Conservation (phyloP, 2,888 invertebrate species). For the Sphaerophoria rueppellii region DNA sequence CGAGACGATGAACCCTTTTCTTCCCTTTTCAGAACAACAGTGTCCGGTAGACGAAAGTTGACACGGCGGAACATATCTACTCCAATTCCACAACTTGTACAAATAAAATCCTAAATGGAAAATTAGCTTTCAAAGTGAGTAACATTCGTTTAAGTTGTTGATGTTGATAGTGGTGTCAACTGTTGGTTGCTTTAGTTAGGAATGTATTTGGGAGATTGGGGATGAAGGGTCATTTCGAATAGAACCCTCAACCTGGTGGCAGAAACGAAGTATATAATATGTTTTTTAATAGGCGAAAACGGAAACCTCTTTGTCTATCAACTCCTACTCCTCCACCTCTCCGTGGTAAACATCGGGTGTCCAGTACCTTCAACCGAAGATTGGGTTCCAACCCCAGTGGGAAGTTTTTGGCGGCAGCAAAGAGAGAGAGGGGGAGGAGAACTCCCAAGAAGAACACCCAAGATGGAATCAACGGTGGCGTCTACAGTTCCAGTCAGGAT, state of each 20-base stretch:
- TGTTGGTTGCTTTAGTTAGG: constrained; percentile 49
- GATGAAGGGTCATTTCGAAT: background rate
- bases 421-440: too few relatives aligned
- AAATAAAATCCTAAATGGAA: constrained; percentile 39
- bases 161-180: constrained; percentile 20
- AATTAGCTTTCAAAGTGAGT: constrained; percentile 63
- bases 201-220: background rate
- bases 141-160: constrained; percentile 48
- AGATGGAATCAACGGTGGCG: too few relatives aligned
- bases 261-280: constrained; percentile 1
- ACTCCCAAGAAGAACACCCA: too few relatives aligned
- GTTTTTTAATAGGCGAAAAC: too few relatives aligned
- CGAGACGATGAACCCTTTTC: constrained; percentile 15
- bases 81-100: too few relatives aligned
- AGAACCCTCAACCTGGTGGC: background rate
- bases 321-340: too few relatives aligned
- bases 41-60: constrained; percentile 33
- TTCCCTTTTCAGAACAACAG: constrained; percentile 27
- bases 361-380: too few relatives aligned
- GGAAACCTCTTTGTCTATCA: too few relatives aligned
- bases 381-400: too few relatives aligned
- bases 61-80: constrained; percentile 50
- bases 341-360: too few relatives aligned
- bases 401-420: too few relatives aligned
- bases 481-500: too few relatives aligned